Percentiles rank a stretch among this genome's conserved stretches.
phyloP scores from a whole-genome alignment of 2,113 vertebrate species.

The Ovibos moschatus region DNA sequence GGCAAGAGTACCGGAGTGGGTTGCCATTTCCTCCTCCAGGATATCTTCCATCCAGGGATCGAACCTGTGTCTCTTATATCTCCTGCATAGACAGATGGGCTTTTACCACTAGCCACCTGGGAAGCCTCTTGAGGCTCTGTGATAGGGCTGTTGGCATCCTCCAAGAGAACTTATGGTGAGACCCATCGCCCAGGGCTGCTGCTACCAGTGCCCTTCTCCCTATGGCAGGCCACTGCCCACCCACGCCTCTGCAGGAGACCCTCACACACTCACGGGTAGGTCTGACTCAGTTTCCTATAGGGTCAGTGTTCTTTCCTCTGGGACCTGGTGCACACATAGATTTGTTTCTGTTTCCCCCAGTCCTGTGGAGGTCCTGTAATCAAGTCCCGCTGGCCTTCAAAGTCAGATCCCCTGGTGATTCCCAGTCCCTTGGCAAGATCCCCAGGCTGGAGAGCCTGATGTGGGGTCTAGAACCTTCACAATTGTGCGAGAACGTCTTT shows the following conservation, averaged over 20 bases:
- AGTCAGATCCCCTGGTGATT: not conserved
- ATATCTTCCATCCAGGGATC: not conserved
- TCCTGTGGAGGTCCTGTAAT: not conserved
- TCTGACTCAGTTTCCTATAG: not conserved
- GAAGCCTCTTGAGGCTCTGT: not conserved
- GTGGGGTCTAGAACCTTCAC: not conserved
- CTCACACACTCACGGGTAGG: not conserved
- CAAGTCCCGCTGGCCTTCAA: not conserved
- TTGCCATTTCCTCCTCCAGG: not conserved
- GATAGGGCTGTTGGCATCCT: not conserved
- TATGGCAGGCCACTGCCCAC: not conserved
- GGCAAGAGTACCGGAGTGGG: not conserved
- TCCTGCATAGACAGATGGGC: not conserved
- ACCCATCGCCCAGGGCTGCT: not conserved
- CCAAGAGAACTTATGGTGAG: not conserved
- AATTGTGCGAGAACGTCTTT: not conserved
- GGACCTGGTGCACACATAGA: not conserved
- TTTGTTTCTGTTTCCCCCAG: not conserved
- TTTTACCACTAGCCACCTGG: not conserved
- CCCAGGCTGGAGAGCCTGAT: not conserved
- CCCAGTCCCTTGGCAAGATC: not conserved
- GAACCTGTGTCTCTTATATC: rapidly evolving
- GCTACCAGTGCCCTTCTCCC: not conserved
- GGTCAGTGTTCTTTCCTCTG: not conserved
- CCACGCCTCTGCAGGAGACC: not conserved